These are phyloP conservation scores for Drosophila pseudotalamancana DNA, from an alignment of 2,888 invertebrate species.

Conservation along the genomic window DNA sequence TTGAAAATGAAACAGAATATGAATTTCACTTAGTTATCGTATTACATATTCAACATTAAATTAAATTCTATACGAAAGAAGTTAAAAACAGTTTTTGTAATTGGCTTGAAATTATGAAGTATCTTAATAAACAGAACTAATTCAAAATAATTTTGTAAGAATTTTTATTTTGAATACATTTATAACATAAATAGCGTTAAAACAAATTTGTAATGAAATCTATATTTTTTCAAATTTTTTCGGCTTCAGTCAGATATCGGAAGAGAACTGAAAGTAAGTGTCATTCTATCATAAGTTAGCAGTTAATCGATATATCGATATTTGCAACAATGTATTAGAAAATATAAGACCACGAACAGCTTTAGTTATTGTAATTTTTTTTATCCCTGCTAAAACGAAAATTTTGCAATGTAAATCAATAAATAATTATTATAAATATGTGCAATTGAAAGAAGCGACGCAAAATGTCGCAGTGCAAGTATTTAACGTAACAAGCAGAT, in stretches of 20 bases:
- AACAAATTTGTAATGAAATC: not conserved
- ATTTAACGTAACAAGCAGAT: slow-evolving; percentile 12
- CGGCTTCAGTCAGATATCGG: not conserved
- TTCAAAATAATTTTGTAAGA: too few species aligned
- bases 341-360: slow-evolving; percentile 33
- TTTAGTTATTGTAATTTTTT: slow-evolving; percentile 38
- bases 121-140: too few species aligned
- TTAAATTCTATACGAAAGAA: too few species aligned
- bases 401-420: slow-evolving; percentile 52
- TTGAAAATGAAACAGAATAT: too few species aligned
- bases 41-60: too few species aligned
- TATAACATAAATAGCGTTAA: too few species aligned
- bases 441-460: slow-evolving; percentile 37
- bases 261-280: slow-evolving; percentile 4
- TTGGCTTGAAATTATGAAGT: too few species aligned
- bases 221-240: not conserved
- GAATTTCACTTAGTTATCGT: too few species aligned
- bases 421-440: slow-evolving; percentile 28
- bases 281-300: slow-evolving; percentile 18
- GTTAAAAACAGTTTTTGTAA: too few species aligned
- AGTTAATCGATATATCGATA: slow-evolving; percentile 33
- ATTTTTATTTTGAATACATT: too few species aligned
- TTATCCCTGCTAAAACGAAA: slow-evolving; percentile 2
- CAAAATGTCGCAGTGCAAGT: slow-evolving; percentile 22
- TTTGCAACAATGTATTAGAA: slow-evolving; percentile 25